A percentile compares a stretch with the other conserved stretches of the same genome.
Evolutionary conservation across 2,113 vertebrate species (phyloP).

Genomic region (Prinia subflava): DNA sequence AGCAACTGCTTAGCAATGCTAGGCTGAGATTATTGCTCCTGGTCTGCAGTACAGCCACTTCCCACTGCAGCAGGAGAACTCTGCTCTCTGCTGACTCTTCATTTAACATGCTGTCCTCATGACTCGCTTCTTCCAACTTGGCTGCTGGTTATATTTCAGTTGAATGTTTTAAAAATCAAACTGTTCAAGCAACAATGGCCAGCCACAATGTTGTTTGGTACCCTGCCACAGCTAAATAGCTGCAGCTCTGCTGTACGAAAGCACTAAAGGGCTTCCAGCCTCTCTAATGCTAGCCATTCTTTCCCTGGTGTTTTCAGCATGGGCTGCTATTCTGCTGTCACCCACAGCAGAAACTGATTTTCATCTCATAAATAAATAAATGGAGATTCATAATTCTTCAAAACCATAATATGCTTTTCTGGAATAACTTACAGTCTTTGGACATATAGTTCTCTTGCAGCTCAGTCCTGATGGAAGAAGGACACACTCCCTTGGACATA

Average conservation of each 20-base stretch:
- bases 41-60: neutral
- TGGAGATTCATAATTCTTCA: slow-evolving; percentile 11
- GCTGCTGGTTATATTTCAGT: neutral
- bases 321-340: slow-evolving; percentile 7
- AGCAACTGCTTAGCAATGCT: neutral
- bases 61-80: neutral
- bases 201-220: slow-evolving; percentile 54
- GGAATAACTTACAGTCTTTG: neutral
- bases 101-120: neutral
- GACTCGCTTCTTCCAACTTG: slow-evolving; percentile 6
- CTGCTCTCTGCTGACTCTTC: slow-evolving; percentile 13
- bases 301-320: slow-evolving; percentile 17
- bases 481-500: neutral
- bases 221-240: slow-evolving; percentile 48
- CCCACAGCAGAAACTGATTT: slow-evolving; percentile 41
- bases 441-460: neutral
- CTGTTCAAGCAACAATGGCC: slow-evolving; percentile 60
- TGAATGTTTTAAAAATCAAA: slow-evolving; percentile 66
- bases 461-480: neutral
- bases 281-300: slow-evolving; percentile 38
- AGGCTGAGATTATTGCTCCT: neutral
- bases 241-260: slow-evolving; percentile 21
- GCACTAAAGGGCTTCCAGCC: slow-evolving; percentile 16
- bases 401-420: neutral
- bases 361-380: slow-evolving; percentile 39